Evolutionary conservation across 1,140 invertebrate species (phyloP).

Genomic region (Palaemon carinicauda): DNA sequence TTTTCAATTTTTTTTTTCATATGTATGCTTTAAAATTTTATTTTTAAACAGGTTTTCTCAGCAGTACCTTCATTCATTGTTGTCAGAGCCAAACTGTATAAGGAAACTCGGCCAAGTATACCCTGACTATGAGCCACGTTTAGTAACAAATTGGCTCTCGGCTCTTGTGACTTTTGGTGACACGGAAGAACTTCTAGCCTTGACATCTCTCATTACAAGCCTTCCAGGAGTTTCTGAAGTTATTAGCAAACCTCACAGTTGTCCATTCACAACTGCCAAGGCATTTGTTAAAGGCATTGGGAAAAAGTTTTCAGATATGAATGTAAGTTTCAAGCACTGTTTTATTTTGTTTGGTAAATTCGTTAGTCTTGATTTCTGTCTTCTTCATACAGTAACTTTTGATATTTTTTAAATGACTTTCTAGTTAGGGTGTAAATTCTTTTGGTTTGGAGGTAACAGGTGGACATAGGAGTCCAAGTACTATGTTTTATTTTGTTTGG

Average conservation of each 20-base stretch:
- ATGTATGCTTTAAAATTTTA: not conserved
- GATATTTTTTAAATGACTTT: too few species aligned
- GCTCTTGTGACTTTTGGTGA: slow-evolving; percentile 18
- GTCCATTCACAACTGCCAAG: slow-evolving; percentile 38
- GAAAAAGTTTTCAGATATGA: slow-evolving; percentile 6
- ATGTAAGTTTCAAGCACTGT: slow-evolving; percentile 1
- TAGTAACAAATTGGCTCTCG: slow-evolving; percentile 25
- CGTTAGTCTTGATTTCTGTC: too few species aligned
- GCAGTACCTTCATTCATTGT: slow-evolving; percentile 6
- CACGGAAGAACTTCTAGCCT: slow-evolving; percentile 18
- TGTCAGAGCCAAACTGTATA: not conserved
- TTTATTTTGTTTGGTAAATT: too few species aligned
- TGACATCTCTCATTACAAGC: not conserved
- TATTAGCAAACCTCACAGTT: slow-evolving; percentile 23
- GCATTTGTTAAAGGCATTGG: slow-evolving; percentile 28
- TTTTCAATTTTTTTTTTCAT: not conserved
- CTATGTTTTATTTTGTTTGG: too few species aligned
- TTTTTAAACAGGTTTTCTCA: not conserved
- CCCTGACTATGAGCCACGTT: not conserved
- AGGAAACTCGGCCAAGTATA: not conserved
- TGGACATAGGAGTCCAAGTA: too few species aligned
- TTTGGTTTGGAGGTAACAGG: too few species aligned
- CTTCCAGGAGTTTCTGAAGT: slow-evolving; percentile 24
- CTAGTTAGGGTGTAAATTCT: too few species aligned
- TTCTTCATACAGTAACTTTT: too few species aligned